Percentiles rank a stretch among this genome's conserved stretches.
phyloP scores from a whole-genome alignment of 2,888 invertebrate species.

The Elysia crispata region DNA sequence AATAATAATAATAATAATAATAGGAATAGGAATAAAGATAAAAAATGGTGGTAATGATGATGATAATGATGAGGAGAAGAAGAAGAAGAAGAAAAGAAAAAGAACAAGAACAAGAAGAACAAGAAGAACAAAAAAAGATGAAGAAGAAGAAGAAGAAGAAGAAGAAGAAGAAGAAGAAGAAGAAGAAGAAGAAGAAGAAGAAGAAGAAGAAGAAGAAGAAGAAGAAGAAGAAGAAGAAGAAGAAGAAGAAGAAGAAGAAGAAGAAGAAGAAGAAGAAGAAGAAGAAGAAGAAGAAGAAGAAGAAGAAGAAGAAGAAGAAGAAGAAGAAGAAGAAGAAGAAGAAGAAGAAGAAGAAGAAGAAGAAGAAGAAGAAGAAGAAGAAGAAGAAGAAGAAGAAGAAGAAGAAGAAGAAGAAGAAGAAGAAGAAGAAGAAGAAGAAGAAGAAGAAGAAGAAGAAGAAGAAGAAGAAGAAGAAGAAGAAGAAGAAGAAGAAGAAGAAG shows the following conservation, averaged over 20 bases:
- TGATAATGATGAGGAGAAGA: no score
- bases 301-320: conserved; percentile 2
- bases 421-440: background rate
- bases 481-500: conserved; percentile 26
- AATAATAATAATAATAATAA: no score
- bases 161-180: conserved; percentile 20
- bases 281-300: conserved; percentile 14
- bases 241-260: conserved; percentile 20
- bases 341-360: conserved; percentile 20
- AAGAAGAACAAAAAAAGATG: background rate
- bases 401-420: conserved; percentile 21
- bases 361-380: conserved; percentile 22
- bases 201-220: conserved; percentile 20
- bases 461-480: conserved; percentile 15
- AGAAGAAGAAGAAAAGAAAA: conserved; percentile 6
- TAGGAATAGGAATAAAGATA: no score
- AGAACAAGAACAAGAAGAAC: background rate
- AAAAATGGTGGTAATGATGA: no score
- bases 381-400: conserved; percentile 20
- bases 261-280: conserved; percentile 20
- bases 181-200: conserved; percentile 18
- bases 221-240: conserved; percentile 20
- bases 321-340: background rate
- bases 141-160: conserved; percentile 4
- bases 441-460: background rate